phyloP scores from a whole-genome alignment of 2,113 vertebrate genomes.

The Rutilus rutilus region DNA sequence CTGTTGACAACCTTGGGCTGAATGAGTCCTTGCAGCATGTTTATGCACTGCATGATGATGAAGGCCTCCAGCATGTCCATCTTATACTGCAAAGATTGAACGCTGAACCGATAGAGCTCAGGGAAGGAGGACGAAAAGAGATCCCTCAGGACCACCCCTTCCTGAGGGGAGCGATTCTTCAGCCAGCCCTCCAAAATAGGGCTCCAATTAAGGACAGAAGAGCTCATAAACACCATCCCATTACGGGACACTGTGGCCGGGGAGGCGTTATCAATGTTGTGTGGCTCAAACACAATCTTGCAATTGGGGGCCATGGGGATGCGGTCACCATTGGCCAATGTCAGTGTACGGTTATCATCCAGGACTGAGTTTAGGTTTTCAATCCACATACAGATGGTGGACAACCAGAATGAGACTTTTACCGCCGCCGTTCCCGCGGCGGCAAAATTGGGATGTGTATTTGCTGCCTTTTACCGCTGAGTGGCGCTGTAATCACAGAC shows the following conservation, averaged over 20 bases:
- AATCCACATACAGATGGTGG: too few relatives aligned
- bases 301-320: conserved; percentile 97
- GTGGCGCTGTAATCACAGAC: too few relatives aligned
- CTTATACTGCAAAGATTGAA: conserved; percentile 86
- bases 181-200: conserved; percentile 95
- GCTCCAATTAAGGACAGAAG: conserved; percentile 91
- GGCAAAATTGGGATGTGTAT: too few relatives aligned
- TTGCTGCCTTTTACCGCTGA: too few relatives aligned
- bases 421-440: too few relatives aligned
- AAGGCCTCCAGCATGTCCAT: conserved; percentile 92
- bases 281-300: conserved; percentile 94
- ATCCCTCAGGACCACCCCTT: conserved; percentile 80
- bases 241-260: conserved; percentile 96
- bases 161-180: conserved; percentile 79
- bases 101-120: conserved; percentile 82
- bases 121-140: conserved; percentile 86
- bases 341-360: conserved; percentile 95
- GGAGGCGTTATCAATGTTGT: conserved; percentile 97
- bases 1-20: conserved; percentile 79
- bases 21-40: conserved; percentile 92
- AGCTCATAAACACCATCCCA: conserved; percentile 99
- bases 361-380: conserved; percentile 97
- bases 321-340: conserved; percentile 92
- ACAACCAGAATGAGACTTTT: too few relatives aligned
- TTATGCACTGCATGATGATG: conserved; percentile 89